Percentiles rank a stretch among this genome's conserved stretches.
Evolutionary conservation across 2,888 invertebrate species (phyloP).

Genomic region (Oscheius myriophilus): DNA sequence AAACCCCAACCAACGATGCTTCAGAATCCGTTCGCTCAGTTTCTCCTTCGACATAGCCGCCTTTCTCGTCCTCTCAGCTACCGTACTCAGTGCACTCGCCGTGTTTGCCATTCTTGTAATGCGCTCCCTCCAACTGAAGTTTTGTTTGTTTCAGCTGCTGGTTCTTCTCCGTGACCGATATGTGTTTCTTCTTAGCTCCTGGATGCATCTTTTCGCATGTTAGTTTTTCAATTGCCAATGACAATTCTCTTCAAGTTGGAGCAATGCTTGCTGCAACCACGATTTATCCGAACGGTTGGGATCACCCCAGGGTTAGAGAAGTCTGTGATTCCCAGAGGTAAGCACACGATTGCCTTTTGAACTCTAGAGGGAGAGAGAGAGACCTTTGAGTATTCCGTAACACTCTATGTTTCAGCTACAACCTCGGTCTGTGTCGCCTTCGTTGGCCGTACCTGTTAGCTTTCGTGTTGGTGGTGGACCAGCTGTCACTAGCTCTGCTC

Average conservation of each 20-base stretch:
- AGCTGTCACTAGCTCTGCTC: constrained; percentile 71
- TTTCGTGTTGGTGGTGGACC: constrained; percentile 72
- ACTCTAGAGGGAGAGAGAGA: neutral
- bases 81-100: constrained; percentile 83
- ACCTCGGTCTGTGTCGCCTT: constrained; percentile 71
- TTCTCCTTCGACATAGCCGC: constrained; percentile 87
- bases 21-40: constrained; percentile 79
- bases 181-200: constrained; percentile 91
- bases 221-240: constrained; percentile 71
- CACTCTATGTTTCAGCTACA: constrained; percentile 50
- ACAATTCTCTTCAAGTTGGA: constrained; percentile 68
- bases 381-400: neutral
- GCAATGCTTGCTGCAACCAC: constrained; percentile 72
- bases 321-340: constrained; percentile 70
- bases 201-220: constrained; percentile 96
- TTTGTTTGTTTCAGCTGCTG: constrained; percentile 44
- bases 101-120: constrained; percentile 82
- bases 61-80: constrained; percentile 86
- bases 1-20: neutral
- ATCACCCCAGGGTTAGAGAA: constrained; percentile 68
- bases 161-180: constrained; percentile 59
- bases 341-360: neutral
- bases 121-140: constrained; percentile 73
- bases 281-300: constrained; percentile 73
- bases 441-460: constrained; percentile 73